Evolutionary conservation across 2,797 vertebrate genomes (phyloP).

Genomic region (Labroides dimidiatus): DNA sequence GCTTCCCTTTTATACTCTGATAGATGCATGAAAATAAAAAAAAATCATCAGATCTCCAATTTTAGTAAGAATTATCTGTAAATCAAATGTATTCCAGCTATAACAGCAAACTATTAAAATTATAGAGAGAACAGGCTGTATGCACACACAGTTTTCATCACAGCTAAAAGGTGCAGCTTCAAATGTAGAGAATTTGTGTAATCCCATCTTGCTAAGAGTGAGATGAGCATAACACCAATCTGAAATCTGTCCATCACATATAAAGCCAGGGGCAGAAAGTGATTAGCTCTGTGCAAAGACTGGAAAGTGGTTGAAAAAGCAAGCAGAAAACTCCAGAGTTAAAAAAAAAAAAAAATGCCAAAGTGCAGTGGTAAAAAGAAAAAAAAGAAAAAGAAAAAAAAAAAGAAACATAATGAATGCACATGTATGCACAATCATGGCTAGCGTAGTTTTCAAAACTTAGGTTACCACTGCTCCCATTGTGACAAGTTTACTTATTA

Average conservation of each 20-base stretch:
- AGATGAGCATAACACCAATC: not conserved
- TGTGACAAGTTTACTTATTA: too few relatives aligned
- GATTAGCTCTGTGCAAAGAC: not conserved
- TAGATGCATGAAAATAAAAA: not conserved
- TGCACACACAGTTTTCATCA: not conserved
- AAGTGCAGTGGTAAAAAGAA: too few relatives aligned
- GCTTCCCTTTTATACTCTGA: constrained; percentile 8
- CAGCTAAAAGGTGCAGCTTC: not conserved
- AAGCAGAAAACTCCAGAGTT: too few relatives aligned
- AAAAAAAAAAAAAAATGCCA: too few relatives aligned
- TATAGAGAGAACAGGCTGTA: not conserved
- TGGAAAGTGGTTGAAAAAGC: not conserved
- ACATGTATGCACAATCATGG: too few relatives aligned
- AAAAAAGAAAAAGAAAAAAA: too few relatives aligned
- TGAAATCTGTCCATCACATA: not conserved
- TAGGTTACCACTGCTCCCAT: too few relatives aligned
- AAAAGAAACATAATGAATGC: too few relatives aligned
- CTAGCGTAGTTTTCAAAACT: too few relatives aligned
- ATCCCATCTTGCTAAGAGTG: not conserved
- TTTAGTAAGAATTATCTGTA: not conserved
- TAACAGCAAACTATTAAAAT: not conserved
- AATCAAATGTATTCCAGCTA: not conserved
- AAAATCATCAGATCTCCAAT: not conserved
- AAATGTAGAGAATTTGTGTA: not conserved
- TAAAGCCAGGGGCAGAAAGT: not conserved